Evolutionary conservation across 2,113 vertebrate genomes (phyloP).

Genomic region (Platanista minor): DNA sequence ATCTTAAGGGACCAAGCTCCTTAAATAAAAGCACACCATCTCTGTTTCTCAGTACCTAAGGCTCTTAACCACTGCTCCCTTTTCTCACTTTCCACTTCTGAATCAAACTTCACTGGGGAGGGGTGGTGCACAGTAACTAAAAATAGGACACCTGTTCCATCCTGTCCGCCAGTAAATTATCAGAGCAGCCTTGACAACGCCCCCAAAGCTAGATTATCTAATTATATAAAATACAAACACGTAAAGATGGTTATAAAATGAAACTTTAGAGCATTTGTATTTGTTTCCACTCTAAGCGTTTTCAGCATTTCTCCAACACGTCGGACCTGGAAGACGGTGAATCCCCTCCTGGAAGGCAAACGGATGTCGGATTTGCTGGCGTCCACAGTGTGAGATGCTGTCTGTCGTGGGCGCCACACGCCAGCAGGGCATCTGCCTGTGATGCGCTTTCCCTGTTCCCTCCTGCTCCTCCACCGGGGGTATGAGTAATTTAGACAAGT

Average conservation of each 20-base stretch:
- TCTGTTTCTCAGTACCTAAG: neutral
- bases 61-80: neutral
- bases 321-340: rapidly evolving
- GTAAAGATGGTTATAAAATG: too few species aligned
- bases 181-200: neutral
- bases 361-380: rapidly evolving
- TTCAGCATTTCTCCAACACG: rapidly evolving
- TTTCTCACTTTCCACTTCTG: neutral
- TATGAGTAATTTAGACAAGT: neutral
- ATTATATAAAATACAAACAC: neutral
- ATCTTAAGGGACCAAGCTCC: neutral
- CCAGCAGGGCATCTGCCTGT: neutral
- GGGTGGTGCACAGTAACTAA: neutral
- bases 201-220: neutral
- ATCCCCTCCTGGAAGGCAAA: too few species aligned
- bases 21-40: neutral
- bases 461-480: rapidly evolving
- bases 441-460: neutral
- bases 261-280: neutral
- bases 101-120: neutral
- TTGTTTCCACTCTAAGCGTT: neutral
- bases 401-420: rapidly evolving
- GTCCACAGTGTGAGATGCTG: neutral
- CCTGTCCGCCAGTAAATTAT: neutral
- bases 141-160: neutral